These are phyloP conservation scores for Nyctereutes procyonoides DNA, from an alignment of 2,113 vertebrate species.

Conservation along the genomic window DNA sequence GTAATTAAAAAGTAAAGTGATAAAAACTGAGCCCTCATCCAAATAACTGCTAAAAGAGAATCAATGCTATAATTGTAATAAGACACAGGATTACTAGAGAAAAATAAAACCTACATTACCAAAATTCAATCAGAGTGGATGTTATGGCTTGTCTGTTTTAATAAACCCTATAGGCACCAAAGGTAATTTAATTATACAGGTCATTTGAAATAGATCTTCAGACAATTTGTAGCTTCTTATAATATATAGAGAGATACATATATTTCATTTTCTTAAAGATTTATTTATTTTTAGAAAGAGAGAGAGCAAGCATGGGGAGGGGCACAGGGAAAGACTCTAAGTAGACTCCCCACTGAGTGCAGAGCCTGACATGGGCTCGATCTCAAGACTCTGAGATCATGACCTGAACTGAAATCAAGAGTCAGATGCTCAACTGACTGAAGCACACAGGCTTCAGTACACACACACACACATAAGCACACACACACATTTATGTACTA, in stretches of 20 bases:
- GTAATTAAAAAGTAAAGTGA: neutral
- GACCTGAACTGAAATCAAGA: too few species aligned
- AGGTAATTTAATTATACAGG: slow-evolving; percentile 84
- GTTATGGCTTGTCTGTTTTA: slow-evolving; percentile 48
- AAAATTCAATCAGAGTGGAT: slow-evolving; percentile 15
- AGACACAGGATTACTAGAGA: neutral
- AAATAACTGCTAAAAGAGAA: neutral
- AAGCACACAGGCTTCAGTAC: too few species aligned
- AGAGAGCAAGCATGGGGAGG: too few species aligned
- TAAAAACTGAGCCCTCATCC: neutral
- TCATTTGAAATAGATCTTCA: slow-evolving; percentile 83
- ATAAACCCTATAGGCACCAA: slow-evolving; percentile 50
- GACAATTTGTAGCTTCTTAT: slow-evolving; percentile 82
- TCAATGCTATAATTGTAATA: neutral
- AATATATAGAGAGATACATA: slow-evolving; percentile 81
- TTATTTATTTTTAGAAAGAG: too few species aligned
- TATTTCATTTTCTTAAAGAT: too few species aligned
- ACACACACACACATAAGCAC: too few species aligned
- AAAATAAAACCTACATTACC: neutral
- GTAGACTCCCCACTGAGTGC: too few species aligned
- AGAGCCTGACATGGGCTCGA: too few species aligned
- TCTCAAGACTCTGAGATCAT: too few species aligned
- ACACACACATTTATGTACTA: neutral
- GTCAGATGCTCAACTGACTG: too few species aligned
- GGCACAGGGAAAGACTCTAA: too few species aligned